Evolutionary conservation across 2,888 invertebrate species (phyloP), one percentile per base, ranked within the genome.

Genomic region (Stictocephala bisonia): DNA sequence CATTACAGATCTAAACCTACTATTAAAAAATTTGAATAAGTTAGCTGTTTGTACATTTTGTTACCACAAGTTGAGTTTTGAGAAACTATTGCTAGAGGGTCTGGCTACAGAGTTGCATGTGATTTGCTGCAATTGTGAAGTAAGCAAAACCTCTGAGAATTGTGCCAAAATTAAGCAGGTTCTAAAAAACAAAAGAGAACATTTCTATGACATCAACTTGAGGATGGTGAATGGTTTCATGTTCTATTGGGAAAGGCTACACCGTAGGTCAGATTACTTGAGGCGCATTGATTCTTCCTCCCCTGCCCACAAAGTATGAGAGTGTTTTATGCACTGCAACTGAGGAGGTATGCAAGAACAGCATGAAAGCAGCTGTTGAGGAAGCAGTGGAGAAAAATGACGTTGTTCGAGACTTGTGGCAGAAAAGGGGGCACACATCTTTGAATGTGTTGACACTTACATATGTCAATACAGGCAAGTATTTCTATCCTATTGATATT

Each of bases 1-100:
- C 15, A 66, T 66, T 27, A 29, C 41, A 9, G 40, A 66, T n/a
- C 11, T 66, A 35, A 20, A 66, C 26, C 13, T 24, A 11, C 24
- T 66, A 20, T n/a, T n/a, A 20, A 35, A 15, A 13, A 35, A 13
- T 2, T 40, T 66, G 11, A 35, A 20, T 20, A 26, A 66, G n/a
- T 22, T 66, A 40, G 66, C 66, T 20, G 41, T 66, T 20, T 66
- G 40, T 15, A 66, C n/a, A 22, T 66, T 20, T 66, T 66, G 66
- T 40, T 18, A 66, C 18, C 15, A 40, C 9, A 35, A 13, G 20
- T 26, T 66, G 13, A 35, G 20, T 13, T 11, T 66, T 35, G 3
- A 18, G n/a, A 66, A 66, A 24, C n/a, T 20, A 41, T n/a, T 18
- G 18, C 20, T 66, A 20, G 66, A n/a, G 22, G 66, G 66, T 6